Percentiles rank a stretch among this genome's conserved stretches.
Evolutionary conservation across 2,888 invertebrate genomes (phyloP).

Genomic region (Amblyteles armatorius): DNA sequence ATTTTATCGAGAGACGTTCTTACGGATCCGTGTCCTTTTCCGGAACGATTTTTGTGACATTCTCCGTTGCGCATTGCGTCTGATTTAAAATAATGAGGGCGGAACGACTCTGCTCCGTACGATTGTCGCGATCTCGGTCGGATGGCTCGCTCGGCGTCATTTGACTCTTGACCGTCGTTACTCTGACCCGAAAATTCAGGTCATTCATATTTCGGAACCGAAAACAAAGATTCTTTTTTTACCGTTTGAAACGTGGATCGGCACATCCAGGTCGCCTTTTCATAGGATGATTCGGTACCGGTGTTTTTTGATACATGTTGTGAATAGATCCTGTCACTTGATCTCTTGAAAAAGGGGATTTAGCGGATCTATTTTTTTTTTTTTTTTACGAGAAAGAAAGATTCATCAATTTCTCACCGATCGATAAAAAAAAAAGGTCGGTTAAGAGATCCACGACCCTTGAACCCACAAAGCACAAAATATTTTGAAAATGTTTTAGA

Average conservation of each 20-base stretch:
- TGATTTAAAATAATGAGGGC: constrained; percentile 60
- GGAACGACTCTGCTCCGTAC: constrained; percentile 62
- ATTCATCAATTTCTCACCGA: constrained; percentile 9
- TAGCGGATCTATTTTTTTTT: constrained; percentile 30
- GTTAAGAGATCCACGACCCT: not conserved
- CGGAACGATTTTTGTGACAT: constrained; percentile 59
- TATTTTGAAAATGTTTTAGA: no score
- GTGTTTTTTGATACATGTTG: constrained; percentile 56
- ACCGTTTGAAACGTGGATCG: constrained; percentile 82
- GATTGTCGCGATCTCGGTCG: constrained; percentile 63
- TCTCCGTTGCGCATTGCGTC: constrained; percentile 49
- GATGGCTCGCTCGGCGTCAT: constrained; percentile 66
- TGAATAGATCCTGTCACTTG: constrained; percentile 42
- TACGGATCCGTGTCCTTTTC: constrained; percentile 71
- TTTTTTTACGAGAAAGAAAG: not conserved
- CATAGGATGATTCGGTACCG: constrained; percentile 56
- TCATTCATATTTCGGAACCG: not conserved
- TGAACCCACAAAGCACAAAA: not conserved
- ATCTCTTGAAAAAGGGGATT: constrained; percentile 43
- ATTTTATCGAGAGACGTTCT: not conserved
- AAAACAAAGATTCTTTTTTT: constrained; percentile 37
- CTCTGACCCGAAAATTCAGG: constrained; percentile 48
- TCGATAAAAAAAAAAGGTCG: not conserved
- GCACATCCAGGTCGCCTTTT: constrained; percentile 75
- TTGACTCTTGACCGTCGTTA: constrained; percentile 71